Base-by-base conservation (phyloP, 2,113 vertebrate genomes). In the Oreochromis spilurus region DNA sequence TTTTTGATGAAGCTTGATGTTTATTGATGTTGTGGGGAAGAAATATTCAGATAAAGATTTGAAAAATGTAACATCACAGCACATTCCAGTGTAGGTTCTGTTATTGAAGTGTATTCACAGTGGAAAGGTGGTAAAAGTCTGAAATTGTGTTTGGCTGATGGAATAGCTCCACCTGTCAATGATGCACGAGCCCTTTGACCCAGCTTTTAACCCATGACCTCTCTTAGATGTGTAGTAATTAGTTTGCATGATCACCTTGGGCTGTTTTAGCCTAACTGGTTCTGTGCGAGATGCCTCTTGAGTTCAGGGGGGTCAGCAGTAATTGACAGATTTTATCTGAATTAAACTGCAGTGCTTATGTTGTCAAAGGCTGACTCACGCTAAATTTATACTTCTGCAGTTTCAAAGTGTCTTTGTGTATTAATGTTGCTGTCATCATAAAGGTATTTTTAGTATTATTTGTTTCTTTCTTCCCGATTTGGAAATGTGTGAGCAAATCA, bases 151-250 rank as follows among this genome's bases (percentile, higher is more conserved):
- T 50, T 54, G 24, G 65, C 52, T 81, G 62, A 85, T 52, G 11
- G 26, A 62, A 57, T 17, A 26, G 57, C 45, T 85, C 31, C 40
- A 53, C 54, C 55, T 65, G 85, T 21, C 21, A 78, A 16, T 52
- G 34, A 17, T 45, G 14, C 31, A 7, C 48, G 9, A 43, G 52
- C 53, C 60, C 34, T 55, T 36, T 62, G 54, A 82, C 78, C 50
- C 43, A 58, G 65, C 50, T 70, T 83, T 77, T 83, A 88, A 58
- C 77, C 50, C 4, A 12, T 82, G 75, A 81, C 54, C 79, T 84
- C 78, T 48, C 43, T 67, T 50, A 57, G 38, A 88, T 70, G 38
- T 9, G 45, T 48, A 38, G 82, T 81, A 93, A 83, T 93, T 87
- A 84, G 45, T 70, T 26, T 9, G 1, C 24, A 45, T 84, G 1